Base-by-base conservation (phyloP, 1,140 invertebrate genomes). In the Stenopsyche tienmushanensis region DNA sequence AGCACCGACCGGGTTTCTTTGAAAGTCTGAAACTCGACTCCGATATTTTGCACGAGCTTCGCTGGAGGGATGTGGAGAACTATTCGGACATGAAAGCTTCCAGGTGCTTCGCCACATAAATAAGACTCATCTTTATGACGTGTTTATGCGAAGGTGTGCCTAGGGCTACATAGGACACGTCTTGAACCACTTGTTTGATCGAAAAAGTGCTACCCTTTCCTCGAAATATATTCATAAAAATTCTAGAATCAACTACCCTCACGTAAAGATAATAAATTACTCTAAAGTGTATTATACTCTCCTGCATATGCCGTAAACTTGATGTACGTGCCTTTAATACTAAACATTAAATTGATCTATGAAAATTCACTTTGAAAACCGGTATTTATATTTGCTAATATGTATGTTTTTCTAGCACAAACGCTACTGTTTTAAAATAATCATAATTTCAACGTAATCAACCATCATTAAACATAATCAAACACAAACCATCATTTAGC, bases 111-210 rank as follows among this genome's bases (percentile, higher is more conserved):
- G 29, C 34, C 34, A 42, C 34, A 57, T 57, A 57, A 57, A 57
- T 57, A 42, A 57, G 26, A 39, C 42, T 41, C 39, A 42, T 57
- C 54, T 41, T 57, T 57, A 57, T 29, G 54, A 57, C 54, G 39
- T 41, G 54, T 57, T 57, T 57, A 57, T 57, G 39, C 39, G 29
- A 21, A 39, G 54, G 54, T 42, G 39, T 39, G 39, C 13, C 29
- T n/a, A n/a, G n/a, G 29, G 5, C 13, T 18, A n/a, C 39, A 17
- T 42, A 18, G 54, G 26, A 39, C 34, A 24, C 42, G 34, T 57
- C 20, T 26, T 21, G 15, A 57, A 39, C 54, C 54, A 57, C 54
- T 57, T 57, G 54, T 57, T 57, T 57, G 54, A 57, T 34, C 29
- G 29, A 34, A 5, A 34, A 13, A 34, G 5, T 13, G 29, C 13